Percentiles rank a stretch among this genome's conserved stretches.
These are phyloP conservation scores for Apamea sordens DNA, from an alignment of 2,888 invertebrate species.

Conservation along the genomic window DNA sequence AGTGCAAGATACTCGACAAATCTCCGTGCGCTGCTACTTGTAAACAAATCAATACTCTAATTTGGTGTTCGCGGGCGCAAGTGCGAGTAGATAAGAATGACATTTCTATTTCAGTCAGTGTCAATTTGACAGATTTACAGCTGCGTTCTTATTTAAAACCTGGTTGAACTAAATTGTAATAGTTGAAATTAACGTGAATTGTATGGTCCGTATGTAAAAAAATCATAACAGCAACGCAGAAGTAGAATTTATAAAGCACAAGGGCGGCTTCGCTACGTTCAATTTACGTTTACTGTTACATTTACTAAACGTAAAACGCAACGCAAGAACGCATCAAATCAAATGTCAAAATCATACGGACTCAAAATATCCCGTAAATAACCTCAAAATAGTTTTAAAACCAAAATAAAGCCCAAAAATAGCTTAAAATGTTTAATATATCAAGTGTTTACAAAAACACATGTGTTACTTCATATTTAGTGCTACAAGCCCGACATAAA, in stretches of 20 bases:
- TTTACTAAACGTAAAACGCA: not conserved
- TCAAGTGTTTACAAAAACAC: slow-evolving; percentile 74
- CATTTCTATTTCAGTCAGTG: slow-evolving; percentile 45
- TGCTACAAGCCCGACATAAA: slow-evolving; percentile 80
- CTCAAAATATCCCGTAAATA: slow-evolving; percentile 20
- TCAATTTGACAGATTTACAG: slow-evolving; percentile 58
- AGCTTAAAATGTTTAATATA: slow-evolving; percentile 78
- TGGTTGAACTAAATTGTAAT: not conserved
- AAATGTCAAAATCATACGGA: slow-evolving; percentile 54
- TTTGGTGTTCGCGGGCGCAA: slow-evolving; percentile 79
- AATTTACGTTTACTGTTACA: not conserved
- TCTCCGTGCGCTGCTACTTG: slow-evolving; percentile 77
- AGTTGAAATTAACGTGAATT: not conserved
- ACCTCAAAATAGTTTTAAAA: slow-evolving; percentile 50
- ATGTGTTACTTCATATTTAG: slow-evolving; percentile 68
- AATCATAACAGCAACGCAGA: not conserved
- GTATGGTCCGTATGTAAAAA: not conserved
- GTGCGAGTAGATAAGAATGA: slow-evolving; percentile 65
- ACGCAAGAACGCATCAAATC: slow-evolving; percentile 15
- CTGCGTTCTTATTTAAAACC: slow-evolving; percentile 25
- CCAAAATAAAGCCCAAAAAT: slow-evolving; percentile 11
- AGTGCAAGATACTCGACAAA: slow-evolving; percentile 76
- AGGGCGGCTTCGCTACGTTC: not conserved
- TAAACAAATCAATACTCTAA: slow-evolving; percentile 89
- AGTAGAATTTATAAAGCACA: not conserved